phyloP scores from a whole-genome alignment of 2,113 vertebrate genomes.

The Charadrius vociferus region DNA sequence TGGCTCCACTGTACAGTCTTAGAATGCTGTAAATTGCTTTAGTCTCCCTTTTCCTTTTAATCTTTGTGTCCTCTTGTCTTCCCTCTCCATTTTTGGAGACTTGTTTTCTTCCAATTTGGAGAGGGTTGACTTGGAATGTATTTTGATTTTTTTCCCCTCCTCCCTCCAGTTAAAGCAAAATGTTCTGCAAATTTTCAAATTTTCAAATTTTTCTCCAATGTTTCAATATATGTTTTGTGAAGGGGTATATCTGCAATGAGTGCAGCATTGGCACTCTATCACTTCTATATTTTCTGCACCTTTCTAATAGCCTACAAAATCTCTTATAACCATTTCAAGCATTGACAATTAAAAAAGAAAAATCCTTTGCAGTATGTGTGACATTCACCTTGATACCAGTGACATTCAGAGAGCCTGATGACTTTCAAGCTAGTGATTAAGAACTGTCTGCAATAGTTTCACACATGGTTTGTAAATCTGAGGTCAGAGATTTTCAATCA shows the following conservation, averaged over 20 bases:
- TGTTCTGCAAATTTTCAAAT: background rate
- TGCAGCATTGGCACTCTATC: background rate
- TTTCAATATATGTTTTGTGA: background rate
- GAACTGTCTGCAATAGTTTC: slow-evolving; percentile 54
- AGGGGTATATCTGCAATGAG: background rate
- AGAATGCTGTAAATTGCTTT: background rate
- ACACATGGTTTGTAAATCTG: slow-evolving; percentile 41
- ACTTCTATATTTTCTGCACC: background rate
- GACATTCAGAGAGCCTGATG: slow-evolving; percentile 16
- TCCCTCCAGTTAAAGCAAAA: background rate
- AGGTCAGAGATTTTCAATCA: slow-evolving; percentile 15
- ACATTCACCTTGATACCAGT: slow-evolving; percentile 22
- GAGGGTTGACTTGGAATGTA: background rate
- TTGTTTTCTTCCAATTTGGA: background rate
- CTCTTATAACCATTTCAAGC: background rate
- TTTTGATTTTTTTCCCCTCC: background rate
- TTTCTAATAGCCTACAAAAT: background rate
- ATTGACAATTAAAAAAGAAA: background rate
- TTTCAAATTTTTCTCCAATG: too few relatives aligned
- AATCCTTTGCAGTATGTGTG: background rate
- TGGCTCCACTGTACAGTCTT: background rate
- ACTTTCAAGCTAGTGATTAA: slow-evolving; percentile 47
- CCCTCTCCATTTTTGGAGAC: background rate
- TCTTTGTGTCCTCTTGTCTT: background rate
- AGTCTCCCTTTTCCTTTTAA: background rate